Conservation (phyloP, 2,113 vertebrate species). For the Bos taurus region DNA sequence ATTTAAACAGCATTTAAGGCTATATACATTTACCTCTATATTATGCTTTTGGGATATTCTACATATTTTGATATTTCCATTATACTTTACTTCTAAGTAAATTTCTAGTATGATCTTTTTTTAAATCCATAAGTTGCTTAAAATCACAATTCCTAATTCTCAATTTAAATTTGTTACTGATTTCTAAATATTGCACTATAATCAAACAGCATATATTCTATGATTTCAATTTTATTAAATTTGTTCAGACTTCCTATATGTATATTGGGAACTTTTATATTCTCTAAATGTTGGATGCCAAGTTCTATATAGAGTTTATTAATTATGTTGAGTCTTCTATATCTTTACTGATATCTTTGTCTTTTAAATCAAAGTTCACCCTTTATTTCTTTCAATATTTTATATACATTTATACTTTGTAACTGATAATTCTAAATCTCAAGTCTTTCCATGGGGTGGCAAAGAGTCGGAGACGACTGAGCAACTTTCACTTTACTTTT, state of each 20-base stretch:
- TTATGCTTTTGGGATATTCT: neutral
- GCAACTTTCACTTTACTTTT: neutral
- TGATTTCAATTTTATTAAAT: neutral
- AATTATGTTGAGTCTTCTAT: neutral
- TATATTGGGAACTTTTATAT: neutral
- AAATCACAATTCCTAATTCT: neutral
- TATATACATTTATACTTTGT: neutral
- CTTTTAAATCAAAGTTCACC: neutral
- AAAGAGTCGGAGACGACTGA: accelerated
- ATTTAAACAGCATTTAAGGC: neutral
- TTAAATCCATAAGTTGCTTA: neutral
- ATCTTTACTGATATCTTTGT: neutral
- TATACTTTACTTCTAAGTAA: neutral
- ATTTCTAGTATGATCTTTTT: neutral
- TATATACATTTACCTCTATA: neutral
- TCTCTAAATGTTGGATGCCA: neutral
- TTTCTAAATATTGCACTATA: neutral
- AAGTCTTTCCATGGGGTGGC: neutral
- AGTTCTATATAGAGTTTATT: neutral
- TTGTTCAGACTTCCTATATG: neutral
- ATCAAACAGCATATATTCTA: neutral
- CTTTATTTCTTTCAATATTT: neutral
- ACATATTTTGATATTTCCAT: neutral
- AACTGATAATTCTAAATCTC: neutral
- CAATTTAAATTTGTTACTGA: neutral